Conservation (phyloP, 1,140 invertebrate species). For the Carposina sasakii region DNA sequence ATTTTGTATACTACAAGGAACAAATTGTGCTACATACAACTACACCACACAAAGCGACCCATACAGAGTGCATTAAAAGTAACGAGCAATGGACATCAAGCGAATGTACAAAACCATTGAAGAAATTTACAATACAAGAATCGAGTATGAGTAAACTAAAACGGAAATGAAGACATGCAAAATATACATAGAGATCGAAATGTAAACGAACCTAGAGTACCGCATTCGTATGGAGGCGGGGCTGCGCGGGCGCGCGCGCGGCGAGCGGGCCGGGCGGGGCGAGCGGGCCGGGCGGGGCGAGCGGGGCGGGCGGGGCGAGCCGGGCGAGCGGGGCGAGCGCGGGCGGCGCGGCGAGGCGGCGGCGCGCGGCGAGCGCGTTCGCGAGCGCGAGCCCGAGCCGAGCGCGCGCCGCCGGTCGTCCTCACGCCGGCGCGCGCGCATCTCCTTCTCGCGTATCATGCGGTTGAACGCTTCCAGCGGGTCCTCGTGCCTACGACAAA, state of each 20-base stretch:
- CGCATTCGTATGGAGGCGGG: slow-evolving; percentile 48
- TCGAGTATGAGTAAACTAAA: not conserved
- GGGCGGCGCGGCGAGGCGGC: slow-evolving; percentile 34
- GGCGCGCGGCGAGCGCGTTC: slow-evolving; percentile 33
- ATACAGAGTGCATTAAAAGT: too few species aligned
- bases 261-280: slow-evolving; percentile 12
- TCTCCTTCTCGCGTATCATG: slow-evolving; percentile 88
- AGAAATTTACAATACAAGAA: too few species aligned
- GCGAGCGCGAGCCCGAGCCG: slow-evolving; percentile 36
- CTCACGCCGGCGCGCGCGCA: slow-evolving; percentile 78
- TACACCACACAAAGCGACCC: too few species aligned
- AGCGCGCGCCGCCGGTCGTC: slow-evolving; percentile 73
- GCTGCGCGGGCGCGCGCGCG: slow-evolving; percentile 41
- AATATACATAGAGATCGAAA: slow-evolving; percentile 3
- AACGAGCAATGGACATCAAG: too few species aligned
- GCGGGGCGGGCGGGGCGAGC: slow-evolving; percentile 31
- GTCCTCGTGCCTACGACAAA: slow-evolving; percentile 77
- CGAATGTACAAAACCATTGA: too few species aligned
- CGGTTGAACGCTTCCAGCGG: slow-evolving; percentile 88
- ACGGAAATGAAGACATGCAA: slow-evolving; percentile 9
- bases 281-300: slow-evolving; percentile 18
- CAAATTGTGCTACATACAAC: too few species aligned
- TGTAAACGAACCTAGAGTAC: slow-evolving; percentile 61
- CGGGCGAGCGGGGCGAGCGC: slow-evolving; percentile 35
- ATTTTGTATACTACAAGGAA: too few species aligned